Evolutionary conservation across 2,888 invertebrate genomes (phyloP).

Genomic region (Dysmachus trigonus): DNA sequence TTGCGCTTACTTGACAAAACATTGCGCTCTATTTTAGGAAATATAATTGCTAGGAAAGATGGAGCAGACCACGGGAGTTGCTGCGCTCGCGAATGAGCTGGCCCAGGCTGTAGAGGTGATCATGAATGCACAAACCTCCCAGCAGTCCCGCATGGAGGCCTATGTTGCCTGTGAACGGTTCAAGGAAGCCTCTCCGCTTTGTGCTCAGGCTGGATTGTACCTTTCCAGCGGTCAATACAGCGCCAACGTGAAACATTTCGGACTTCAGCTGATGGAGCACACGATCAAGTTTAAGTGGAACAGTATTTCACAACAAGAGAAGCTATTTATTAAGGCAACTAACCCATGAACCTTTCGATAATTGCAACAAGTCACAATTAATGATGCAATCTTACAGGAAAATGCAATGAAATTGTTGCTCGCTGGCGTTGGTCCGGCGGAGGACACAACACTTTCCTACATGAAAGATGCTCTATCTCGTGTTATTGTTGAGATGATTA

Average conservation of each 20-base stretch:
- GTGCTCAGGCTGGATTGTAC: slow-evolving; percentile 86
- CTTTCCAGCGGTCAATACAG: slow-evolving; percentile 81
- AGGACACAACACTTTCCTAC: slow-evolving; percentile 73
- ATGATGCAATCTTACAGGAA: slow-evolving; percentile 67
- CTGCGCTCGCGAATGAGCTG: slow-evolving; percentile 74
- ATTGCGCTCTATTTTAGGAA: not conserved
- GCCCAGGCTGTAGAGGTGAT: slow-evolving; percentile 84
- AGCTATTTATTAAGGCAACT: slow-evolving; percentile 82
- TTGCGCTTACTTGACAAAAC: not conserved
- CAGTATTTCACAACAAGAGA: slow-evolving; percentile 85
- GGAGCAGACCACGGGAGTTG: slow-evolving; percentile 60
- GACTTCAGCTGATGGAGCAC: slow-evolving; percentile 91
- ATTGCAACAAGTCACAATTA: not conserved
- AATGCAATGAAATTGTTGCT: slow-evolving; percentile 86
- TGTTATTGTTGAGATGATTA: slow-evolving; percentile 96
- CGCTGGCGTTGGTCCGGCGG: slow-evolving; percentile 78
- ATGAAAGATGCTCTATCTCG: slow-evolving; percentile 87
- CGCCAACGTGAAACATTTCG: slow-evolving; percentile 87
- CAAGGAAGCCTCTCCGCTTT: slow-evolving; percentile 85
- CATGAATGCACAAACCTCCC: slow-evolving; percentile 80
- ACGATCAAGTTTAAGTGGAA: slow-evolving; percentile 94
- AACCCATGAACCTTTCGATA: not conserved
- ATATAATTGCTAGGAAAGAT: slow-evolving; percentile 49
- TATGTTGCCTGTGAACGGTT: slow-evolving; percentile 86
- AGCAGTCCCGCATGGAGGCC: slow-evolving; percentile 80